Evolutionary conservation across 2,113 vertebrate genomes (phyloP), one percentile per base, ranked within the genome.

Genomic region (Sylvietta virens): DNA sequence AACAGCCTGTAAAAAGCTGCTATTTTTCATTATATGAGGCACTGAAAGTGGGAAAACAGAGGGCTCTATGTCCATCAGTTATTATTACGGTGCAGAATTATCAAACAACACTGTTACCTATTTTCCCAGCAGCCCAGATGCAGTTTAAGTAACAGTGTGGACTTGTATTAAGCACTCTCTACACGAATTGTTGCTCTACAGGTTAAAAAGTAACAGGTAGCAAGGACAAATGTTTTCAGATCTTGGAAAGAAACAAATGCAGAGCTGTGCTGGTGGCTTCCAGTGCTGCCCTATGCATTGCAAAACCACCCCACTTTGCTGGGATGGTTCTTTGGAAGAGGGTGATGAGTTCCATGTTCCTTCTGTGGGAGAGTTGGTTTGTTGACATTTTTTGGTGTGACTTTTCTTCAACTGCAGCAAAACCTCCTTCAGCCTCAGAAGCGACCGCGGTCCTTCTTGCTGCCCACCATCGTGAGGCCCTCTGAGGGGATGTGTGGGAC

Each of bases 381-480:
- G 21, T 13, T 87, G 88, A 82, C 35, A 28, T 33, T 39, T 66
- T 83, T 71, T 58, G 12, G 13, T 33, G 31, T 58, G 23, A 70
- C n/a, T 86, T 84, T 61, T 71, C 69, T 71, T 76, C 72, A 56
- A 31, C 48, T 82, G 71, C 95, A 99, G 99, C 98, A 97, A 81
- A 99, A 99, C 94, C 97, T 92, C 6, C 48, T 98, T 60, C 98
- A 98, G 96, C 98, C 99, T 51, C 95, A 98, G 45, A 99, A 99
- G 81, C 98, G 99, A 86, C 99, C 99, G 2, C 94, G 99, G 86
- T 99, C 99, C 20, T 99, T 99, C 96, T 97, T 99, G 94, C 95
- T 99, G 93, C 99, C 99, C 93, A 99, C 99, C 57, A 98, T 98
- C 4, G 99, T 99, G 83, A 98, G 99, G 74, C 99, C 99, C 0